Evolutionary conservation across 2,888 invertebrate genomes (phyloP), one percentile per base, ranked within the genome.

Genomic region (Mesochorus sp.): DNA sequence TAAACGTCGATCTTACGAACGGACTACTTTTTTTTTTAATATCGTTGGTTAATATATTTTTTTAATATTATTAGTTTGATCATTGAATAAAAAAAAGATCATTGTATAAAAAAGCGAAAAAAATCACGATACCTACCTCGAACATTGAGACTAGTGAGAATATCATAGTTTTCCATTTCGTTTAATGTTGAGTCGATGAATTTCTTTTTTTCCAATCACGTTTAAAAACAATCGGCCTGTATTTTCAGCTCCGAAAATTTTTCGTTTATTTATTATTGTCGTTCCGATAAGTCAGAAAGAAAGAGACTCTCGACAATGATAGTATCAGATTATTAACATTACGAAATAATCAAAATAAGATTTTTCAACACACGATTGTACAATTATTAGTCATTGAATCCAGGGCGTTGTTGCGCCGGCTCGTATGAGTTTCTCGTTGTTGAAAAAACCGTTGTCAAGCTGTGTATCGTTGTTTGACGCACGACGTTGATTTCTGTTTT

Each of bases 371-470:
- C 79, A 81, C 80, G 76, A 82, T 74, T 67, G 78, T 53, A 79
- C 80, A 75, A 80, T 85, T 74, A 76, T 82, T 81, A 81, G 78
- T 81, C 79, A 81, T 64, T 72, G 72, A 76, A 66, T 64, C 59
- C 75, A 79, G 62, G 76, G 37, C 80, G 82, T 87, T 87, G 85
- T 87, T 87, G 83, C 84, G 83, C n/a, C n/a, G 85, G 81, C 81
- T 85, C 76, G 73, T 85, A 83, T 84, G 82, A 62, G 73, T 64
- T 68, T 55, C 31, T 80, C 78, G 76, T 80, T 59, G 74, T 74
- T 79, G 78, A 78, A 78, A n/a, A 68, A 66, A 49, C 68, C 79
- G 83, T 84, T 81, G 83, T 84, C 83, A 84, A 83, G 82, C 81
- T 51, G 49, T 67, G 74, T 62, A 74, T 61, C 76, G 79, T 73